A percentile compares a stretch with the other conserved stretches of the same genome.
Evolutionary conservation across 2,888 invertebrate genomes (phyloP).

Genomic region (Lasioglossum pauxillum): DNA sequence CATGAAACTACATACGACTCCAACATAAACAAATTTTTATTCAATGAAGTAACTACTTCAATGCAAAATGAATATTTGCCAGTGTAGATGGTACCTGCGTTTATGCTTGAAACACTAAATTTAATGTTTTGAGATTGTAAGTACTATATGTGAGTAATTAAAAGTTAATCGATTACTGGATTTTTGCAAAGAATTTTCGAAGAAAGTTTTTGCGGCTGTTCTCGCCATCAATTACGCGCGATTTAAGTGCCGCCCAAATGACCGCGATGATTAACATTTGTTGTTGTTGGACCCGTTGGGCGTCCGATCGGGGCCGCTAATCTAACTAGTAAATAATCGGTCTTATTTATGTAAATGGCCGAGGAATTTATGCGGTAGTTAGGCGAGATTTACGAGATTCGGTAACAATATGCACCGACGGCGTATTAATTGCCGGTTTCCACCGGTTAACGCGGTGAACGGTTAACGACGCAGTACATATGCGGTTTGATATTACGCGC

Average conservation of each 20-base stretch:
- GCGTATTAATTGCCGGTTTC: conserved; percentile 47
- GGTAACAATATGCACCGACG: conserved; percentile 61
- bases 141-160: too few relatives aligned
- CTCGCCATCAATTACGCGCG: neutral
- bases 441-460: conserved; percentile 42
- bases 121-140: too few relatives aligned
- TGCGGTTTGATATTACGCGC: conserved; percentile 47
- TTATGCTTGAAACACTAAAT: too few relatives aligned
- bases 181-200: neutral
- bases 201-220: neutral
- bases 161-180: too few relatives aligned
- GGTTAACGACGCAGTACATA: conserved; percentile 42
- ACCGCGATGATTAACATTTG: conserved; percentile 58
- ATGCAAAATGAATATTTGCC: too few relatives aligned
- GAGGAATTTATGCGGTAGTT: conserved; percentile 64
- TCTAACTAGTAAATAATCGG: conserved; percentile 65
- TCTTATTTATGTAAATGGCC: conserved; percentile 51
- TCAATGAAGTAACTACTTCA: too few relatives aligned
- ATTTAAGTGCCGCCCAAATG: conserved; percentile 37
- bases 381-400: conserved; percentile 64
- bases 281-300: conserved; percentile 50
- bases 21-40: too few relatives aligned
- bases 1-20: too few relatives aligned
- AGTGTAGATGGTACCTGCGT: too few relatives aligned
- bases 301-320: conserved; percentile 52